Conservation (phyloP, 2,113 vertebrate species). For the Sylvilagus bachmani region DNA sequence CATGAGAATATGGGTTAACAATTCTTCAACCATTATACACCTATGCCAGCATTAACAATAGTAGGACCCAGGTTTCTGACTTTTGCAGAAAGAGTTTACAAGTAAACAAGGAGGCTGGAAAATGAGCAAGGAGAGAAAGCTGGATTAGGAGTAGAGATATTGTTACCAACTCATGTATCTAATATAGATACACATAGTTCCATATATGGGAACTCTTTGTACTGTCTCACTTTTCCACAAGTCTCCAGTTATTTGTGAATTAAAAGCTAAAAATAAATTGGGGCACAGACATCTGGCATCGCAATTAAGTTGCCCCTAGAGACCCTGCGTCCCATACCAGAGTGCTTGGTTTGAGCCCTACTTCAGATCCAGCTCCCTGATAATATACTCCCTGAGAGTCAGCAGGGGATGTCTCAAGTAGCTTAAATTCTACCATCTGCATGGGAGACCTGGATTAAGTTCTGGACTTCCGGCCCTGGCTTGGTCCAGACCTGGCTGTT, state of each 20-base stretch:
- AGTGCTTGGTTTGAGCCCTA: too few species aligned
- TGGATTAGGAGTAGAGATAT: background rate
- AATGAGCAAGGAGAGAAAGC: background rate
- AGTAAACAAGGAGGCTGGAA: background rate
- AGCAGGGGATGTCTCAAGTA: too few species aligned
- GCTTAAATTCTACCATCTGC: too few species aligned
- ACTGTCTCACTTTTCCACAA: background rate
- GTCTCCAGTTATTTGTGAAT: constrained; percentile 27
- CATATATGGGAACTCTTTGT: background rate
- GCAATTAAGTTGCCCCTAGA: too few species aligned
- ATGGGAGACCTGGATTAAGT: too few species aligned
- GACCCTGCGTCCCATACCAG: too few species aligned
- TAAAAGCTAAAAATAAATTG: background rate
- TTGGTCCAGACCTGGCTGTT: too few species aligned
- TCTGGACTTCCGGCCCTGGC: too few species aligned
- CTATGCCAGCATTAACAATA: background rate
- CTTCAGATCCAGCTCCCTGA: too few species aligned
- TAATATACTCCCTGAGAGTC: too few species aligned
- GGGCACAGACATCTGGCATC: background rate
- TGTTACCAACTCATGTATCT: background rate
- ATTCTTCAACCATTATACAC: background rate
- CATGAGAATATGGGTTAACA: background rate
- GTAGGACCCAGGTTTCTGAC: background rate
- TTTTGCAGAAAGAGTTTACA: background rate
- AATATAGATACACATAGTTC: background rate